Base-by-base conservation (phyloP, 2,888 invertebrate species). In the Frankliniella fusca region DNA sequence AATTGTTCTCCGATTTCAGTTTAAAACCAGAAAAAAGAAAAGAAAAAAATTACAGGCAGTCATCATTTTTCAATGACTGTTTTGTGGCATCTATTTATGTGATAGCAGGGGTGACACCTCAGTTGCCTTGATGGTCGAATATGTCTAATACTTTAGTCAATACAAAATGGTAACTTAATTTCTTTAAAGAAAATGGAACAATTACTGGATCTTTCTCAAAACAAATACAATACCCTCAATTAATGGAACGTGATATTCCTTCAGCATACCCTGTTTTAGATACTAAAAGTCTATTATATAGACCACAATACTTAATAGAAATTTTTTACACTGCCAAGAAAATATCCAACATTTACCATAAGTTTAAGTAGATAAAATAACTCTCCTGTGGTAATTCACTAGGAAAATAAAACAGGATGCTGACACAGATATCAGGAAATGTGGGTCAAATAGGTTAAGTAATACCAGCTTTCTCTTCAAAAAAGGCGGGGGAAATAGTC, bases 151-250 rank as follows among this genome's bases (percentile, higher is more conserved):
- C 81, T 48, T 48, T 81, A 82, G 50, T 61, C 61, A 49, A 83
- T 82, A 81, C 61, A 82, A 82, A 81, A 82, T 70, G 82, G 81
- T 54, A 76, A 81, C 81, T 83, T 82, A 65, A 76, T 76, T 76
- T 76, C 27, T 27, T 15, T 15, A 15, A 15, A 54, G 18, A 0
- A 10, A 54, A 20, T 20, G 15, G 20, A 54, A 20, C 15, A 54
- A 54, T 15, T 54, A 54, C 54, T 54, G 18, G 1, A 54, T 38
- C 38, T 38, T 5, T 38, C 3, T 38, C 38, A 38, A 38, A 38
- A 38, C 38, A 38, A 38, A 38, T 5, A 38, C 38, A 38, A 38
- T 38, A 38, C 38, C 38, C 38, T 38, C 38, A 5, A 38, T 38
- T 38, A 38, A 38, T 38, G 5, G 38, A 3, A 38, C 5, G 38